A percentile compares a stretch with the other conserved stretches of the same genome.
phyloP scores from a whole-genome alignment of 1,140 invertebrate genomes.

The Brachionus rubens region DNA sequence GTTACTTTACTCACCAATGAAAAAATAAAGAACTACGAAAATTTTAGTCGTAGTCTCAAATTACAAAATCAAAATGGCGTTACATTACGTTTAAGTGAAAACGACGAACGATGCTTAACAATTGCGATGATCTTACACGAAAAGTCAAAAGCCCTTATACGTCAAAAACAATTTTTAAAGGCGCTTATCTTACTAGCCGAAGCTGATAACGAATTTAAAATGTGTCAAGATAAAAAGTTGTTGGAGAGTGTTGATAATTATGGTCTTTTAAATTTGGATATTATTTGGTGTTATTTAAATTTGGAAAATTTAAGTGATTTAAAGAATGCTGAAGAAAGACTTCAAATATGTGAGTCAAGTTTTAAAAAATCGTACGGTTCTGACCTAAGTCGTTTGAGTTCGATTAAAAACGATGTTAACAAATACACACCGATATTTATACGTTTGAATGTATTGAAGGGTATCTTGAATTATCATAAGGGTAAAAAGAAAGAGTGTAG shows the following conservation, averaged over 20 bases:
- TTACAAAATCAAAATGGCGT: constrained; percentile 36
- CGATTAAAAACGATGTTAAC: constrained; percentile 62
- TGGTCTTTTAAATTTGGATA: constrained; percentile 74
- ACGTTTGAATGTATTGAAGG: constrained; percentile 25
- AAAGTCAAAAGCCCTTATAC: constrained; percentile 69
- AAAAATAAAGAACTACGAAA: not conserved
- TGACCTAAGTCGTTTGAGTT: constrained; percentile 68
- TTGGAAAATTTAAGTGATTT: constrained; percentile 69
- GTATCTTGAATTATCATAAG: constrained; percentile 18
- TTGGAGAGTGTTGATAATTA: constrained; percentile 70
- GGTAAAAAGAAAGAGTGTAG: constrained; percentile 11
- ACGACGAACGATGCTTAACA: constrained; percentile 60
- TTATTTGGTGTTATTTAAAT: constrained; percentile 78
- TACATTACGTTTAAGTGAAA: not conserved
- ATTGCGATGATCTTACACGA: constrained; percentile 74
- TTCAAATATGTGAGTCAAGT: constrained; percentile 67
- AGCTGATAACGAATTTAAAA: constrained; percentile 69
- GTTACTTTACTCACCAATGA: not conserved
- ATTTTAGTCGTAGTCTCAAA: not conserved
- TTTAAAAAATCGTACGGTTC: constrained; percentile 70
- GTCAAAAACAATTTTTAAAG: constrained; percentile 67
- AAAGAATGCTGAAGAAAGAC: constrained; percentile 67
- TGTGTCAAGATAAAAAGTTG: not conserved
- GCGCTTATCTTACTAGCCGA: constrained; percentile 72
- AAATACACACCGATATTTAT: constrained; percentile 41